These are phyloP conservation scores for Drosophila auraria DNA, from an alignment of 1,140 invertebrate genomes.

Conservation along the genomic window DNA sequence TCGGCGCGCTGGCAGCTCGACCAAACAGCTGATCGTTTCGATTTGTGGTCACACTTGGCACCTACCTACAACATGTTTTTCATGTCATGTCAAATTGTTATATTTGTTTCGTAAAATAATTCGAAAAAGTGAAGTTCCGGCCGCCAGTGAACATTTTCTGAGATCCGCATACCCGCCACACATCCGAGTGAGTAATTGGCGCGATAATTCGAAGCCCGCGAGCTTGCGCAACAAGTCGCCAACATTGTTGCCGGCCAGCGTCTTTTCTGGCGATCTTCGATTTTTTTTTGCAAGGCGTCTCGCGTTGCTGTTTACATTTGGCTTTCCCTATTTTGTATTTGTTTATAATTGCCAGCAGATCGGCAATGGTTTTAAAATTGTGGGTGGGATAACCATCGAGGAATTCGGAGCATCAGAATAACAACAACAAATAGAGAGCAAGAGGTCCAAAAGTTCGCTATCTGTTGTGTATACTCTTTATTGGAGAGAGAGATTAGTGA, in stretches of 20 bases:
- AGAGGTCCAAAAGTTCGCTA: conserved; percentile 9
- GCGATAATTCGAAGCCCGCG: not conserved
- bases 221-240: conserved; percentile 37
- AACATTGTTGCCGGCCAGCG: conserved; percentile 29
- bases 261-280: not conserved
- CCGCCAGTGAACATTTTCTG: not conserved
- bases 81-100: conserved; percentile 24
- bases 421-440: not conserved
- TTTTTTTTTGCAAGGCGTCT: conserved; percentile 25
- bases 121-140: conserved; percentile 11
- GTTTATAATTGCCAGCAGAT: conserved; percentile 7
- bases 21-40: conserved; percentile 27
- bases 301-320: conserved; percentile 22
- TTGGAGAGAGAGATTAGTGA: not conserved
- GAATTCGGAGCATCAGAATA: conserved; percentile 6
- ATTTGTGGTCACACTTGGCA: conserved; percentile 36
- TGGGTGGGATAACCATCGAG: not conserved
- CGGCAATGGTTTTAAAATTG: not conserved
- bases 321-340: conserved; percentile 16
- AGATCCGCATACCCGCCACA: not conserved
- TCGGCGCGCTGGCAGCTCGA: not conserved
- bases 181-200: conserved; percentile 30
- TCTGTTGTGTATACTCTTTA: conserved; percentile 20
- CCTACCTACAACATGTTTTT: conserved; percentile 49
- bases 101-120: conserved; percentile 44